Base-by-base conservation (phyloP, 2,888 invertebrate genomes). In the Lithophane semibrunnea region DNA sequence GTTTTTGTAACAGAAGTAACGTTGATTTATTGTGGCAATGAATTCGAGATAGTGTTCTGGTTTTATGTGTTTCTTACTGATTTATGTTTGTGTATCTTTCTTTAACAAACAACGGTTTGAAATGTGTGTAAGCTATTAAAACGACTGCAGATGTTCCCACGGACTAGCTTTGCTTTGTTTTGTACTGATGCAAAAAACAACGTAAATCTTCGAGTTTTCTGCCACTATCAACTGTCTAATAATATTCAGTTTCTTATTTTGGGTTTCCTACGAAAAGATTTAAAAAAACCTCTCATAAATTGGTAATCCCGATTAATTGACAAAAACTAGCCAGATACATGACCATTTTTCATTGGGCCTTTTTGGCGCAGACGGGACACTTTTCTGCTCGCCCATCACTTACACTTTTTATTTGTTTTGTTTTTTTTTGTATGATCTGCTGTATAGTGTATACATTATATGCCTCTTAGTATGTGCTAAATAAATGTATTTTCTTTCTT, bases 1-100 rank as follows among this genome's bases (percentile, higher is more conserved):
- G 74, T 75, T 75, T 79, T 81, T 60, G 24, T 75, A 52, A 13
- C 18, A 68, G 64, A 75, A 64, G 66, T 52, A 61, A 82, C 66
- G 58, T 82, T 82, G 78, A 78, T 81, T 82, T 81, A 81, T 65
- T 12, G 61, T 7, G 12, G 73, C 83, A 73, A 81, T 82, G 78
- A 81, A 69, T 82, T 78, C 49, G 4, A 73, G 73, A 72, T 73
- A 77, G 60, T 78, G 64, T 65, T 60, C 64, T 37, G n/a, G 24
- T 75, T 70, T 52, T 70, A 81, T 70, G 29, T 63, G 2, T 70
- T 66, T 58, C 68, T 66, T 58, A 44, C 56, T 54, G 52, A 68
- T 71, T 73, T 69, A 65, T 82, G 29, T n/a, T 21, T 56, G 18
- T 24, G 52, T 70, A 61, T 54, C 16, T 73, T 82, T 70, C 21